These are phyloP conservation scores for Lasioglossum albipes DNA, from an alignment of 1,140 invertebrate genomes.

Conservation along the genomic window DNA sequence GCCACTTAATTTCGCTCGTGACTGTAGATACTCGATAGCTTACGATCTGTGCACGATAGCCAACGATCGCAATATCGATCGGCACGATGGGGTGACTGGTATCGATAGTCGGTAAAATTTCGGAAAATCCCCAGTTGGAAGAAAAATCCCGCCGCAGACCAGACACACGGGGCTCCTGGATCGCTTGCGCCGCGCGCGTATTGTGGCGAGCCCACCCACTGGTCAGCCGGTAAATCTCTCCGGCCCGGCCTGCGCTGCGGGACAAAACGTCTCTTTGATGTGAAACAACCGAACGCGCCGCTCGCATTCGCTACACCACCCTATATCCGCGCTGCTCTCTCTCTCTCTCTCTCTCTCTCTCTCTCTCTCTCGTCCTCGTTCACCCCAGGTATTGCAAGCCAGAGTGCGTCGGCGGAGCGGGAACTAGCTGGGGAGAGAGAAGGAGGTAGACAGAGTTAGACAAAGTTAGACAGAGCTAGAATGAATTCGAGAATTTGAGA, in stretches of 20 bases:
- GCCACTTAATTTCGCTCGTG: too few relatives aligned
- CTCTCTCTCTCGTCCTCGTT: not conserved
- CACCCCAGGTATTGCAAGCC: not conserved
- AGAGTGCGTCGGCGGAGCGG: not conserved
- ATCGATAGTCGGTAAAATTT: not conserved
- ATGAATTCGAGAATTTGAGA: too few relatives aligned
- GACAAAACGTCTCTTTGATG: slow-evolving; percentile 67
- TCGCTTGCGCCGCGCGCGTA: slow-evolving; percentile 12
- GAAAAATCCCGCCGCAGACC: not conserved
- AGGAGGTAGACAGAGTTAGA: too few relatives aligned
- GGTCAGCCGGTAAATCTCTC: slow-evolving; percentile 29
- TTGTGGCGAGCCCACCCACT: slow-evolving; percentile 35
- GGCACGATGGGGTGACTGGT: too few relatives aligned
- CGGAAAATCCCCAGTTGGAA: not conserved
- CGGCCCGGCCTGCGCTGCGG: slow-evolving; percentile 40
- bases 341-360: not conserved
- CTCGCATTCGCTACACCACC: not conserved
- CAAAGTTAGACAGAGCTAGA: too few relatives aligned
- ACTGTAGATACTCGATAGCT: too few relatives aligned
- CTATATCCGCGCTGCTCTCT: not conserved
- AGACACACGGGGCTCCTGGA: not conserved
- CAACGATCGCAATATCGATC: too few relatives aligned
- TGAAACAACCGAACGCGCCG: slow-evolving; percentile 51
- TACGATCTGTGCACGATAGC: too few relatives aligned
- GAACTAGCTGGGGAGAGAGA: too few relatives aligned